These are phyloP conservation scores for Sterrhoptilus dennistouni DNA, from an alignment of 2,113 vertebrate genomes.

Conservation along the genomic window DNA sequence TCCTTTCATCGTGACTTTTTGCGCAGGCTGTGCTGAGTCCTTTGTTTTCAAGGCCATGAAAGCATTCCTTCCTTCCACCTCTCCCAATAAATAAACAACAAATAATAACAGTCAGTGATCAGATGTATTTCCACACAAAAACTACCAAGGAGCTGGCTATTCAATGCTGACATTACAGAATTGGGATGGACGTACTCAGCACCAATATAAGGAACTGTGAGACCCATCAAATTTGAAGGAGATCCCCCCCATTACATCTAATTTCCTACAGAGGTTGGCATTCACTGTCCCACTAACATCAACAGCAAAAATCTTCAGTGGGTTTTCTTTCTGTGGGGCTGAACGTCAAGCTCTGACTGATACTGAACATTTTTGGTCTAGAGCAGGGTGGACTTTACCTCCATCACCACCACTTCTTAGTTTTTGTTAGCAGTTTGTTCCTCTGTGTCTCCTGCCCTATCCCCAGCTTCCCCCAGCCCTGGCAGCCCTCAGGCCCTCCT, in stretches of 20 bases:
- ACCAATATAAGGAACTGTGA: background rate
- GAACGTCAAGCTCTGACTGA: background rate
- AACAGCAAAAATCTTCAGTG: background rate
- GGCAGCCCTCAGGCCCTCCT: background rate
- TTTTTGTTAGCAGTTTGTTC: background rate
- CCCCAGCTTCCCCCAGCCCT: background rate
- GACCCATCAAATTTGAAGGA: background rate
- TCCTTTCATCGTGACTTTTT: background rate
- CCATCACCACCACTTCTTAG: background rate
- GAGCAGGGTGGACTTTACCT: background rate
- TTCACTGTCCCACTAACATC: background rate
- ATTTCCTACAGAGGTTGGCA: background rate
- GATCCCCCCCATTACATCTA: background rate
- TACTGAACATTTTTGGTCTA: background rate
- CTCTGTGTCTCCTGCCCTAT: background rate
- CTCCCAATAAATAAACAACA: background rate
- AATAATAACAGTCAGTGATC: background rate
- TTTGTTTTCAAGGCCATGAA: background rate
- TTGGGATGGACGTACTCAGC: background rate
- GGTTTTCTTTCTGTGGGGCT: background rate
- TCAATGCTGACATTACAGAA: background rate
- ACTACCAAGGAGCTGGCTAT: background rate
- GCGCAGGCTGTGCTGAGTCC: background rate
- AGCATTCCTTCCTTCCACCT: background rate
- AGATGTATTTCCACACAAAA: background rate